These are phyloP conservation scores for Gnathonemus longibarbis DNA, from an alignment of 2,113 vertebrate genomes.

Conservation along the genomic window DNA sequence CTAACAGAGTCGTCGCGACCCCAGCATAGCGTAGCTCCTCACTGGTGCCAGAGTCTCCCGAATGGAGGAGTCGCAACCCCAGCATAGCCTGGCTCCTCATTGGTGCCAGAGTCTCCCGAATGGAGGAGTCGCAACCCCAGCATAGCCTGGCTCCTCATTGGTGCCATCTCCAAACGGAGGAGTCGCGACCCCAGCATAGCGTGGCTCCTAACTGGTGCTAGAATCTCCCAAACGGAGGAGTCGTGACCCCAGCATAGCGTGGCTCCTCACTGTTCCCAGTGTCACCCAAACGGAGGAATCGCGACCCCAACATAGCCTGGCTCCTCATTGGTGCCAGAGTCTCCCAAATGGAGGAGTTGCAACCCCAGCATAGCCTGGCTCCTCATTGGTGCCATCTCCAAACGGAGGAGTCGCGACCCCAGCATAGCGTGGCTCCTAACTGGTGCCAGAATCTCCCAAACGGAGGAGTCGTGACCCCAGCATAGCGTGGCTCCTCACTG, in stretches of 20 bases:
- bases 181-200: constrained; percentile 27
- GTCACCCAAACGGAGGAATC: background rate
- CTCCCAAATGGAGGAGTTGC: too few relatives aligned
- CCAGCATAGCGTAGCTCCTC: constrained; percentile 47
- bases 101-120: background rate
- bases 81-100: too few relatives aligned
- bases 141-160: constrained; percentile 37
- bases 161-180: too few relatives aligned
- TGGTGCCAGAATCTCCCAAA: constrained; percentile 19
- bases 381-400: constrained; percentile 19
- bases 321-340: constrained; percentile 24
- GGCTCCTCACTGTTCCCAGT: constrained; percentile 16
- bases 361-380: constrained; percentile 34
- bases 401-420: background rate
- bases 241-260: constrained; percentile 35
- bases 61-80: too few relatives aligned
- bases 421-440: constrained; percentile 24
- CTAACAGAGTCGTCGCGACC: too few relatives aligned
- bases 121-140: background rate
- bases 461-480: background rate
- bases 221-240: background rate
- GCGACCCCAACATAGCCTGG: constrained; percentile 35
- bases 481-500: constrained; percentile 40
- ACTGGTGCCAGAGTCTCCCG: too few relatives aligned
- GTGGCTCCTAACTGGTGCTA: constrained; percentile 31